phyloP scores from a whole-genome alignment of 2,888 invertebrate species.

The Diarsia mendica region DNA sequence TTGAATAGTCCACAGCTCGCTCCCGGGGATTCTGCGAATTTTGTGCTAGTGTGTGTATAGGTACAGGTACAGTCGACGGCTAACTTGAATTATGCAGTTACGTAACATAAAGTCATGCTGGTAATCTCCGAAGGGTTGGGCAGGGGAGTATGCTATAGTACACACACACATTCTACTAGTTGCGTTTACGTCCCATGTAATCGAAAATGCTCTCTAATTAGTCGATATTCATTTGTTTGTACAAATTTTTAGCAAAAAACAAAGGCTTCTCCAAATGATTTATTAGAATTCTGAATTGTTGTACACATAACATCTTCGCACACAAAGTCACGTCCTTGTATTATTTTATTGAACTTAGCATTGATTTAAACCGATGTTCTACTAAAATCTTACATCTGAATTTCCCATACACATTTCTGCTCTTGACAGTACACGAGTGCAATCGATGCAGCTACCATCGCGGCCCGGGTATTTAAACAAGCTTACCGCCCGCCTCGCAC shows the following conservation, averaged over 20 bases:
- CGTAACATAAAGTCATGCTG: neutral
- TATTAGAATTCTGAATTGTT: too few species aligned
- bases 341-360: neutral
- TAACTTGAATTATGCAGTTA: neutral
- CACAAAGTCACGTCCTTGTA: neutral
- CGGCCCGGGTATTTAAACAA: conserved; percentile 39
- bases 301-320: neutral
- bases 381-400: neutral
- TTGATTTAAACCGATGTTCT: neutral
- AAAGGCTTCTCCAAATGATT: neutral
- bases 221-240: neutral
- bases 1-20: conserved; percentile 7
- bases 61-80: neutral
- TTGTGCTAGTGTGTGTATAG: conserved; percentile 38
- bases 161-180: neutral
- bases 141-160: neutral
- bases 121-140: neutral
- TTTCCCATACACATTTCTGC: neutral
- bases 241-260: neutral
- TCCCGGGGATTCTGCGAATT: conserved; percentile 48
- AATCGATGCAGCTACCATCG: conserved; percentile 59
- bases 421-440: conserved; percentile 16
- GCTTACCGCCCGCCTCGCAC: conserved; percentile 4
- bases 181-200: neutral
- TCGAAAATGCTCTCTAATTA: neutral